Evolutionary conservation across 1,140 invertebrate species (phyloP), one percentile per base, ranked within the genome.

Genomic region (Eupristina koningsbergeri): DNA sequence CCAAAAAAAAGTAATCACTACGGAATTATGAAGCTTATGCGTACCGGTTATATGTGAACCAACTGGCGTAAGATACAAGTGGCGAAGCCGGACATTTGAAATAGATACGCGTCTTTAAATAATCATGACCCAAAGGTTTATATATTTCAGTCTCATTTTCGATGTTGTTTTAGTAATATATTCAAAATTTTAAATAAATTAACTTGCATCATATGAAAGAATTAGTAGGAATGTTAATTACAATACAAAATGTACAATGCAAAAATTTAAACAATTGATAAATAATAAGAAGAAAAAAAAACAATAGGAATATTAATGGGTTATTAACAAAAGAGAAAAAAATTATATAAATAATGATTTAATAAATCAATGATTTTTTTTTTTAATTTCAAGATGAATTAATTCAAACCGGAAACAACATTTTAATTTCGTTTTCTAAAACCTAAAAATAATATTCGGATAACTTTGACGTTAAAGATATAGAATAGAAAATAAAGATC

Each of bases 81-180:
- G 87, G 47, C 86, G 86, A 87, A 86, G 89, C 86, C 86, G 89
- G 88, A 87, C 89, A 91, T 91, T 91, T 91, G 90, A 91, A 91
- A 92, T 91, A 91, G 90, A 91, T 89, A 89, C 86, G 88, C 84
- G 89, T 89, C 91, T 92, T 91, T 90, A 92, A 92, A 92, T 92
- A 92, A 92, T 92, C 90, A 85, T 92, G 90, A 91, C 90, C 91
- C 88, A 91, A 90, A 91, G 88, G 88, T 89, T 89, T 89, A 69
- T 82, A 76, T 76, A 76, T 82, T 45, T 67, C 6, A 22, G 9
- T 39, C 17, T 69, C 26, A 29, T 8, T 61, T 26, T 61, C 29
- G 2, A 13, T 50, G 17, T 50, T 50, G 17, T 17, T 61, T 61
- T 29, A 61, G 26, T n/a, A 61, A 29, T 61, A n/a, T n/a, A n/a